Evolutionary conservation across 2,888 invertebrate species (phyloP).

Genomic region (Calliphora vomitoria): DNA sequence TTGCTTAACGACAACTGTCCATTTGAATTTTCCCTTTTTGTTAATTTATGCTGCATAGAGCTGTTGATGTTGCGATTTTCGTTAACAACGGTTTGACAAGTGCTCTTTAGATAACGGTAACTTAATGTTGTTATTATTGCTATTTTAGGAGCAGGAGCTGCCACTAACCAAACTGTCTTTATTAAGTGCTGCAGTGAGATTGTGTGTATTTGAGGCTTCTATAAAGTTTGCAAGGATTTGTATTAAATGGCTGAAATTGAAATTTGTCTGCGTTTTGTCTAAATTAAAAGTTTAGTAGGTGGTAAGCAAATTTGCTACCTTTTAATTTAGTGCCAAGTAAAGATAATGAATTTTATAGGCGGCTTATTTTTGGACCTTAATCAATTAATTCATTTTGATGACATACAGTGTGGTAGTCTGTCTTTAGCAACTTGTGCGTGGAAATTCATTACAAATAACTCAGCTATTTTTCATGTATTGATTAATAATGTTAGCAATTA

Average conservation of each 20-base stretch:
- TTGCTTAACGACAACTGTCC: conserved; percentile 27
- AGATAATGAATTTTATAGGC: conserved; percentile 9
- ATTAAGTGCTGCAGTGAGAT: not conserved
- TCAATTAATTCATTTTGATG: not conserved
- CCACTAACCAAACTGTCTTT: not conserved
- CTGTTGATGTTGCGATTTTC: conserved; percentile 72
- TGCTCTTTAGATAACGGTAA: conserved; percentile 62
- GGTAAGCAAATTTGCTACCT: conserved; percentile 1
- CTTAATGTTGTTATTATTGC: conserved; percentile 60
- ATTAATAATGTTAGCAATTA: too few species aligned
- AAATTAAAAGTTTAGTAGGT: not conserved
- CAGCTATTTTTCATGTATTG: too few species aligned
- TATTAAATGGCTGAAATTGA: conserved; percentile 2
- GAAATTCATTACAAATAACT: too few species aligned
- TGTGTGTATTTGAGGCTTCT: not conserved
- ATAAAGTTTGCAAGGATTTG: not conserved
- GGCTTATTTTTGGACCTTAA: not conserved
- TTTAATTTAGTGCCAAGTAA: not conserved
- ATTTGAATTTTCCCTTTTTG: conserved; percentile 37
- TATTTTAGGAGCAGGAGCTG: not conserved
- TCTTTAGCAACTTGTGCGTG: too few species aligned
- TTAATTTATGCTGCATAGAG: conserved; percentile 56
- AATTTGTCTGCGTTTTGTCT: conserved; percentile 4
- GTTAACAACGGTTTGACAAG: conserved; percentile 71
- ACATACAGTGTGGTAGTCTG: too few species aligned